These are phyloP conservation scores for Sarcophaga carnaria DNA, from an alignment of 2,888 invertebrate genomes.

Conservation along the genomic window DNA sequence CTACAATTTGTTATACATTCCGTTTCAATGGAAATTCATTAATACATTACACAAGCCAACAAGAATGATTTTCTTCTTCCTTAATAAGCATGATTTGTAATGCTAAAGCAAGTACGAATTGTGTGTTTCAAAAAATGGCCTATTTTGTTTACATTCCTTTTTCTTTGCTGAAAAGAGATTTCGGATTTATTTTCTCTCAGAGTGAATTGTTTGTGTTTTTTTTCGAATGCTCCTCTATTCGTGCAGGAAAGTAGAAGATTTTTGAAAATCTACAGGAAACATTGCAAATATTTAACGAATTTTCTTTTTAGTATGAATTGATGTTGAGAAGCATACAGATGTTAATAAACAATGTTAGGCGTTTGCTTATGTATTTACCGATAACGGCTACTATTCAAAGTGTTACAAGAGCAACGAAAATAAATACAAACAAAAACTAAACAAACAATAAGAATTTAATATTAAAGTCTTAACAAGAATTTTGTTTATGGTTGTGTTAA, in stretches of 20 bases:
- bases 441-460: conserved; percentile 15
- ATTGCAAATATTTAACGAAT: conserved; percentile 51
- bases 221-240: neutral
- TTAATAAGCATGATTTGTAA: neutral
- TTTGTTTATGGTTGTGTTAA: no score
- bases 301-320: conserved; percentile 54
- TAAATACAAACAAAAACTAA: neutral
- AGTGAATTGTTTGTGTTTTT: neutral
- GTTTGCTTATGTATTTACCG: neutral
- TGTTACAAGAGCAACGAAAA: conserved; percentile 44
- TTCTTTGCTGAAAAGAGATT: neutral
- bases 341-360: conserved; percentile 7
- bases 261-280: conserved; percentile 49
- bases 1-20: conserved; percentile 30
- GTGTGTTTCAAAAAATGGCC: neutral
- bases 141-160: conserved; percentile 31
- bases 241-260: conserved; percentile 43
- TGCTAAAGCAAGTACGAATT: neutral
- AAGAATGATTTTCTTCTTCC: neutral
- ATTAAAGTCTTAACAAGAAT: neutral
- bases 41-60: neutral
- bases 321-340: conserved; percentile 62
- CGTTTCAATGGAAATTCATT: neutral
- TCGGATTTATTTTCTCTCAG: conserved; percentile 31
- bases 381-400: neutral